phyloP scores from a whole-genome alignment of 2,888 invertebrate genomes.

The Pseudoips prasinana region DNA sequence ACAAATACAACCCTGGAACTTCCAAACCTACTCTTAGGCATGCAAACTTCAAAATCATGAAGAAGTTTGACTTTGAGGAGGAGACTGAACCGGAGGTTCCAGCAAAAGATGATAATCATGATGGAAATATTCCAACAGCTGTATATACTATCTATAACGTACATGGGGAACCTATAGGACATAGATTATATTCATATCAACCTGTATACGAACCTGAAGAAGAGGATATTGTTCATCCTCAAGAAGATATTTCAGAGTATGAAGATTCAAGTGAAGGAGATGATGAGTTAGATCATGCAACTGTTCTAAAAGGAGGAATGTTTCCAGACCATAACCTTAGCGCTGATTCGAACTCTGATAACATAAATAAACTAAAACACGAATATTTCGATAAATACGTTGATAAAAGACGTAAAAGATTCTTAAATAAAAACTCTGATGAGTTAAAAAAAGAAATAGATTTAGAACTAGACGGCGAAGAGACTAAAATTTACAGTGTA shows the following conservation, averaged over 20 bases:
- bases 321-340: conserved; percentile 49
- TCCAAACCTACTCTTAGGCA: conserved; percentile 71
- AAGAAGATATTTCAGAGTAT: conserved; percentile 59
- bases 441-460: conserved; percentile 33
- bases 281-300: conserved; percentile 56
- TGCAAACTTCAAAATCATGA: conserved; percentile 73
- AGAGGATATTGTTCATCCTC: conserved; percentile 49
- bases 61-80: conserved; percentile 67
- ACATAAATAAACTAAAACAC: conserved; percentile 68
- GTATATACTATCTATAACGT: conserved; percentile 73
- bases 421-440: conserved; percentile 51
- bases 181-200: conserved; percentile 71
- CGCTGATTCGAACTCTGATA: conserved; percentile 43
- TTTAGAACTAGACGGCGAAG: conserved; percentile 51
- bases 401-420: conserved; percentile 69
- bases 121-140: conserved; percentile 66
- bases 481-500: conserved; percentile 33
- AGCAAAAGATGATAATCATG: conserved; percentile 40
- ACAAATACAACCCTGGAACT: conserved; percentile 69
- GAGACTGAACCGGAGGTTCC: conserved; percentile 48
- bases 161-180: conserved; percentile 75
- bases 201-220: conserved; percentile 75
- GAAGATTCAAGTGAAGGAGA: conserved; percentile 52
- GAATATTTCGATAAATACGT: conserved; percentile 72
- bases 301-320: conserved; percentile 71